Base-by-base conservation (phyloP, 2,113 vertebrate species). In the Caranx ignobilis region DNA sequence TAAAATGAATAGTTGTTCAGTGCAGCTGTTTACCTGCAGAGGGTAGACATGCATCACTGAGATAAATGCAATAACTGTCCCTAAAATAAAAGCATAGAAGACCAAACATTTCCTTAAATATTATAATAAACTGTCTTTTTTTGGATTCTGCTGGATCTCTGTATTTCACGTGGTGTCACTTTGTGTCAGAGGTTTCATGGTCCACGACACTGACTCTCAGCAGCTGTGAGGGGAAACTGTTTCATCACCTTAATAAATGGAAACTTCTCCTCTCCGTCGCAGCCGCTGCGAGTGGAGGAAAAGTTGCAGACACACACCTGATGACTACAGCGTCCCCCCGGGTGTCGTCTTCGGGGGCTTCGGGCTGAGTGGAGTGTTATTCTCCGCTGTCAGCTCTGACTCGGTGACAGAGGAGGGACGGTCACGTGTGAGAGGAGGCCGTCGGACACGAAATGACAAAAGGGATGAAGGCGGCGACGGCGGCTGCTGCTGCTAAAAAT, bases 221-320 rank as follows among this genome's bases (percentile, higher is more conserved):
- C 48, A 18, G 62, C 68, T 75, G 59, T 12, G 26, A 73, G 45
- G 50, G 71, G 73, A 84, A 88, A 90, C 45, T 19, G 47, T 93
- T 92, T 91, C 88, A 68, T 93, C 91, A 91, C 50, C 45, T 69
- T 68, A 80, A 89, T 56, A 79, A 79, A 90, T 84, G 90, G 91
- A 90, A 92, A 92, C 59, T 83, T 41, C 52, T 78, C 61, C 75
- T 77, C 61, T 81, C 67, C 1, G 26, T 77, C 75, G 54, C 78
- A 41, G 64, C 47, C 67, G 66, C 69, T 35, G 71, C 34, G 9
- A 41, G 71, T 77, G 81, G 57, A 74, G 45, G 72, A 78, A 66
- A 83, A 73, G 74, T 63, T 73, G 56, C 47, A 45, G 76, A 62
- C 32, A 12, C 32, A 12, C 84, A 68, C 65, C 82, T 87, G 88